These are phyloP conservation scores for Smutsia temminckii DNA, from an alignment of 2,797 vertebrate species.

Conservation along the genomic window DNA sequence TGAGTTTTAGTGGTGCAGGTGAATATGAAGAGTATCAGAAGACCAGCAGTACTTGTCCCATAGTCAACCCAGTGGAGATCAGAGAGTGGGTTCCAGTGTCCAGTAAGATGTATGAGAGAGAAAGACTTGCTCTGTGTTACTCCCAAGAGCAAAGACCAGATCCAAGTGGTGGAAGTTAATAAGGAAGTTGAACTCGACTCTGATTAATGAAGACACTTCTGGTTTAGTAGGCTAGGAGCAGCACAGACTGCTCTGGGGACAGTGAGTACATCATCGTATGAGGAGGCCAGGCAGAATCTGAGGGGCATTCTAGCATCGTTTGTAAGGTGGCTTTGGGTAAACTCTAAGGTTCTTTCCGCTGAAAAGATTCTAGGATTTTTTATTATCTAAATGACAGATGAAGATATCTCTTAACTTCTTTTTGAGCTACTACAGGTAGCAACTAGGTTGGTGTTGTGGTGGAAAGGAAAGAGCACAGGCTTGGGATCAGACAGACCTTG, in stretches of 20 bases:
- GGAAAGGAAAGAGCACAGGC: not conserved
- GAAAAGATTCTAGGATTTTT: not conserved
- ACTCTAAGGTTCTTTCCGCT: not conserved
- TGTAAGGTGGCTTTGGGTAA: not conserved
- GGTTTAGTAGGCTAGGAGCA: not conserved
- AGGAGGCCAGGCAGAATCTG: not conserved
- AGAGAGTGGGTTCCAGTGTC: not conserved
- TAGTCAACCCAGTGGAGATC: not conserved
- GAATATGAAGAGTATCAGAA: not conserved
- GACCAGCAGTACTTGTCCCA: not conserved
- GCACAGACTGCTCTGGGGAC: not conserved
- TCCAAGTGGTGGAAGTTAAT: not conserved
- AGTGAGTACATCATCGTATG: not conserved
- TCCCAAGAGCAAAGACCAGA: not conserved
- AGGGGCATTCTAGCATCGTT: not conserved
- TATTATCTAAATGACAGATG: not conserved
- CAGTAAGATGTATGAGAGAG: not conserved
- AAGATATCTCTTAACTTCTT: not conserved
- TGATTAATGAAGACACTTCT: not conserved
- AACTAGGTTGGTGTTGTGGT: not conserved
- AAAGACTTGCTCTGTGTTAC: not conserved
- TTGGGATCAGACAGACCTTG: not conserved
- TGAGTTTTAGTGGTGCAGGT: conserved; percentile 4
- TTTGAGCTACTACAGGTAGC: not conserved
- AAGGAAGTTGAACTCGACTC: not conserved